Evolutionary conservation across 2,888 invertebrate species (phyloP).

Genomic region (Steinernema hermaphroditum): DNA sequence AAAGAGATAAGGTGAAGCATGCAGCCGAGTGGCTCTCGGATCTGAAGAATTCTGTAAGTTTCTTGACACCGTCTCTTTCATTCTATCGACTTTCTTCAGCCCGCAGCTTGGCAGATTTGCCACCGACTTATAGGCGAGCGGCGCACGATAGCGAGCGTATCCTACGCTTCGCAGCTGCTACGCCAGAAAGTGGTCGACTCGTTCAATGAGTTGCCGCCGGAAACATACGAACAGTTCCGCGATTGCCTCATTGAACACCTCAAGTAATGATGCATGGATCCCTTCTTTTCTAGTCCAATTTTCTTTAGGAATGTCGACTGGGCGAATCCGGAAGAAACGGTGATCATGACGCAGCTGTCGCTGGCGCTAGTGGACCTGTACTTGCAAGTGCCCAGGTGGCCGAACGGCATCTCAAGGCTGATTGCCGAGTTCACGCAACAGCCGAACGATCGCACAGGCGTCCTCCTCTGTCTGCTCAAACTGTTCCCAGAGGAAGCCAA

Average conservation of each 20-base stretch:
- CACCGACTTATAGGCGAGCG: constrained; percentile 89
- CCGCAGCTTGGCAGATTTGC: constrained; percentile 95
- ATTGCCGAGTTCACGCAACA: constrained; percentile 74
- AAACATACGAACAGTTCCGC: constrained; percentile 82
- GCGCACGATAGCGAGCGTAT: constrained; percentile 85
- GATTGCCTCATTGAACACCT: constrained; percentile 88
- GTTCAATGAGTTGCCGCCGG: constrained; percentile 79
- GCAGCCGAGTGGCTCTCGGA: constrained; percentile 85
- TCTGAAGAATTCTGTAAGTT: constrained; percentile 85
- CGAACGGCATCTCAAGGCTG: constrained; percentile 82
- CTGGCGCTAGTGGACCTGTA: constrained; percentile 90
- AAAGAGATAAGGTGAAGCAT: no score
- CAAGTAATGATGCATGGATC: constrained; percentile 42
- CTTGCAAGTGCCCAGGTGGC: constrained; percentile 90
- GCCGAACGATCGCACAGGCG: constrained; percentile 73
- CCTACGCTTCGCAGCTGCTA: constrained; percentile 98
- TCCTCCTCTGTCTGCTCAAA: constrained; percentile 86
- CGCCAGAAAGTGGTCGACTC: constrained; percentile 72
- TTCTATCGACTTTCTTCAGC: constrained; percentile 72
- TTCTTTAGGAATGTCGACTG: not conserved
- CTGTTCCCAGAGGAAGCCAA: constrained; percentile 89
- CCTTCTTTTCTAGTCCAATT: not conserved
- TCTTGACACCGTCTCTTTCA: constrained; percentile 66
- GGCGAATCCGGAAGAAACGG: constrained; percentile 53
- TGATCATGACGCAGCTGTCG: constrained; percentile 85